Percentiles rank a stretch among this genome's conserved stretches.
These are phyloP conservation scores for Mesocentrotus franciscanus DNA, from an alignment of 53 echinoderm and acorn worm species.

Conservation along the genomic window DNA sequence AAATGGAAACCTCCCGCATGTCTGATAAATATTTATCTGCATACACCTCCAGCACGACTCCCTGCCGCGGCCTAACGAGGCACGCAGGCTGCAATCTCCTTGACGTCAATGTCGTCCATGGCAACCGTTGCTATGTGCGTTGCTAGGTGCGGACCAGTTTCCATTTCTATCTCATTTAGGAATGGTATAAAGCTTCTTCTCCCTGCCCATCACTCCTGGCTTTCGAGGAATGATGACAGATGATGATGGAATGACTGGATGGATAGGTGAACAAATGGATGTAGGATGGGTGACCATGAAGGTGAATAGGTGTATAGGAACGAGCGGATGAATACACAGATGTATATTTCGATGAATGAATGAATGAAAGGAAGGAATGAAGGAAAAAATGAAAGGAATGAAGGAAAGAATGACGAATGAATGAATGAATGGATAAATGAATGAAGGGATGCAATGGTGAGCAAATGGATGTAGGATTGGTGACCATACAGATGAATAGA, in stretches of 20 bases:
- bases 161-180: constrained; percentile 5
- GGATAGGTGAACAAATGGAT: background rate
- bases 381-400: too few species aligned
- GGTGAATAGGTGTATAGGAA: background rate
- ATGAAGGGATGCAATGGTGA: too few species aligned
- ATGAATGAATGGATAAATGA: too few species aligned
- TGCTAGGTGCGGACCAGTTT: constrained; percentile 57
- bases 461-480: too few species aligned
- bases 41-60: constrained; percentile 5
- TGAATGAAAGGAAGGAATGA: background rate
- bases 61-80: constrained; percentile 47
- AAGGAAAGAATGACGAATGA: too few species aligned
- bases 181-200: constrained; percentile 4
- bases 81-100: constrained; percentile 21
- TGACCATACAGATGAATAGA: too few species aligned
- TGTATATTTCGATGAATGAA: background rate
- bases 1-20: background rate
- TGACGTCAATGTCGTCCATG: constrained; percentile 57
- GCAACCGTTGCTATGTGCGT: constrained; percentile 52
- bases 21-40: constrained; percentile 28
- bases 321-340: background rate
- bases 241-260: background rate
- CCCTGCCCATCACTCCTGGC: constrained; percentile 1
- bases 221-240: constrained; percentile 38
- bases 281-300: background rate